These are phyloP conservation scores for Tamias sibiricus DNA, from an alignment of 2,113 vertebrate genomes.

Conservation along the genomic window DNA sequence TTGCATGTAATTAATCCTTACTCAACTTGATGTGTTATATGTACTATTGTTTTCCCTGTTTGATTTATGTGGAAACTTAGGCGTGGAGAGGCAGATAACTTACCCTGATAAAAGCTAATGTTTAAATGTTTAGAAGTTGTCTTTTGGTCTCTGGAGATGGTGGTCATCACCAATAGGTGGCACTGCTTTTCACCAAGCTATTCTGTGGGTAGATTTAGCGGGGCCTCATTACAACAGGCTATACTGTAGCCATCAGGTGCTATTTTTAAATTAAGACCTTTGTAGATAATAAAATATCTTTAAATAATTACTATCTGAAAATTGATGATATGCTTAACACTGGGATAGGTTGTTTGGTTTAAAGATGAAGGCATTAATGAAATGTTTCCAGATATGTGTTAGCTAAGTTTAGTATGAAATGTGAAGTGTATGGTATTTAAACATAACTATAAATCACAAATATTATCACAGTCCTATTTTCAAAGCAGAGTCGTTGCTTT, in stretches of 20 bases:
- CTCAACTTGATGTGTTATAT: background rate
- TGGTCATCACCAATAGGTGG: background rate
- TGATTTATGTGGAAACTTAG: background rate
- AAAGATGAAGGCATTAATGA: conserved; percentile 41
- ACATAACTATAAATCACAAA: background rate
- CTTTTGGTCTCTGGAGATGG: background rate
- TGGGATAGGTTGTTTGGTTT: background rate
- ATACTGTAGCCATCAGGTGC: background rate
- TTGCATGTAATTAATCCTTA: background rate
- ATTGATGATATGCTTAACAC: background rate
- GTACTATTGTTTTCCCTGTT: background rate
- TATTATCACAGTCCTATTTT: background rate
- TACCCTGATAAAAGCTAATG: background rate
- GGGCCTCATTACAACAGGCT: background rate
- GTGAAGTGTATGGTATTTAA: background rate
- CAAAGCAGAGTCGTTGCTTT: conserved; percentile 7
- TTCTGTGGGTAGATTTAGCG: background rate
- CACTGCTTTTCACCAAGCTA: background rate
- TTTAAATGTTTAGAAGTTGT: background rate
- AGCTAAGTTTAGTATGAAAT: background rate
- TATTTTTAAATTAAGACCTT: background rate
- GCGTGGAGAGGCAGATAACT: background rate
- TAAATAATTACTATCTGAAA: conserved; percentile 17
- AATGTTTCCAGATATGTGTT: background rate
- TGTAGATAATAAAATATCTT: background rate